These are phyloP conservation scores for Amyelois transitella DNA, from an alignment of 1,140 invertebrate species.

Conservation along the genomic window DNA sequence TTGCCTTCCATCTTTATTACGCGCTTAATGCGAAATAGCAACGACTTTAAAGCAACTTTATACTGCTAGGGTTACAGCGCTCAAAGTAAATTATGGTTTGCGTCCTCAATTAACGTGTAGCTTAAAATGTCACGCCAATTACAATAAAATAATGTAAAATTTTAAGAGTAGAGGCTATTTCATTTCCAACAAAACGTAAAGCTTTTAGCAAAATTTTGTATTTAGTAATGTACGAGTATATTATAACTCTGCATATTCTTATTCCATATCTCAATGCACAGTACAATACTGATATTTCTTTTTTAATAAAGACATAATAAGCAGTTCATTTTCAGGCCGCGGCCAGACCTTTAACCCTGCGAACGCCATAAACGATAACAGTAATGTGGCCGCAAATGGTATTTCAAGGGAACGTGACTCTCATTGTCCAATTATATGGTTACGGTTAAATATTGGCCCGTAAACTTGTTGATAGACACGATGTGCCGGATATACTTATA, in stretches of 20 bases:
- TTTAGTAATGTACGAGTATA: too few relatives aligned
- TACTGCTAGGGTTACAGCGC: slow-evolving; percentile 28
- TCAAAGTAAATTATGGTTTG: slow-evolving; percentile 42
- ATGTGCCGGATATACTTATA: neutral
- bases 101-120: slow-evolving; percentile 35
- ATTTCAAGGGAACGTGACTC: slow-evolving; percentile 42
- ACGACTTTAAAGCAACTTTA: slow-evolving; percentile 55
- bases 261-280: neutral
- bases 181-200: neutral
- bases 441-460: neutral
- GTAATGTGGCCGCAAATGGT: slow-evolving; percentile 35
- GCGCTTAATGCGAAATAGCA: slow-evolving; percentile 52
- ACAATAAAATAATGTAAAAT: neutral
- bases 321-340: slow-evolving; percentile 15
- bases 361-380: slow-evolving; percentile 40
- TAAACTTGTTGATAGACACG: neutral
- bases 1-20: slow-evolving; percentile 48
- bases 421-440: slow-evolving; percentile 35
- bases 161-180: neutral
- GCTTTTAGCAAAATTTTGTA: too few relatives aligned
- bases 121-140: neutral
- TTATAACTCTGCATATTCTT: neutral
- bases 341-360: slow-evolving; percentile 36
- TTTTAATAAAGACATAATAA: slow-evolving; percentile 29
- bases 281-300: neutral